Evolutionary conservation across 1,140 invertebrate species (phyloP), one percentile per base, ranked within the genome.

Genomic region (Telenomus remus): DNA sequence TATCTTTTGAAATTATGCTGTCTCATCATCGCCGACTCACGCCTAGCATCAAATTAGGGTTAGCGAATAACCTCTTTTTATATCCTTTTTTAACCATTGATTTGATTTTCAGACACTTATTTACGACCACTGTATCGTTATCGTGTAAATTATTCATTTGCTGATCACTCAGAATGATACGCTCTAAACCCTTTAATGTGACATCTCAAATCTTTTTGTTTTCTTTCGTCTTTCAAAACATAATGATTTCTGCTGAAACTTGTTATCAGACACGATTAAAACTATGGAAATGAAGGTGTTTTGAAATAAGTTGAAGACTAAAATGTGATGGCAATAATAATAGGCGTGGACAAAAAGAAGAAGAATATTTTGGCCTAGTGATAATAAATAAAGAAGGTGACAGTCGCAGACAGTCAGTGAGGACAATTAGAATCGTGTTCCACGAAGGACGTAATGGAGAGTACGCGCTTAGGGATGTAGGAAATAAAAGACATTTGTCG

Each of bases 381-480:
- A 56, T 68, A 72, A 63, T 76, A 80, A 73, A 79, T 79, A 72
- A 75, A 72, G 46, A 56, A 51, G 16, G 73, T 66, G 47, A 60
- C 68, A 46, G 49, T 75, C 72, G 16, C 57, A 56, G 76, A 55
- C 76, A 79, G 78, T 80, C 79, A 76, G 76, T 80, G 65, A 43
- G 73, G 76, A 78, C 79, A 77, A 85, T 84, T 81, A 82, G 79
- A 81, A 75, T 73, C 61, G 60, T 75, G 79, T 80, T 81, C 79
- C 72, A 70, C 69, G 80, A 81, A 80, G 63, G 68, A 70, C 71
- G 76, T 73, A 77, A 78, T 79, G 73, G 71, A 75, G 70, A 59
- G 59, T 59, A 74, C 66, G 77, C 63, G 59, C 51, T 65, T 55
- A 73, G 55, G 51, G 37, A 50, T 19, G 13, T 60, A 53, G 19